Percentiles rank a stretch among this genome's conserved stretches.
These are phyloP conservation scores for Drosophila mauritiana DNA, from an alignment of 1,140 invertebrate genomes.

Conservation along the genomic window DNA sequence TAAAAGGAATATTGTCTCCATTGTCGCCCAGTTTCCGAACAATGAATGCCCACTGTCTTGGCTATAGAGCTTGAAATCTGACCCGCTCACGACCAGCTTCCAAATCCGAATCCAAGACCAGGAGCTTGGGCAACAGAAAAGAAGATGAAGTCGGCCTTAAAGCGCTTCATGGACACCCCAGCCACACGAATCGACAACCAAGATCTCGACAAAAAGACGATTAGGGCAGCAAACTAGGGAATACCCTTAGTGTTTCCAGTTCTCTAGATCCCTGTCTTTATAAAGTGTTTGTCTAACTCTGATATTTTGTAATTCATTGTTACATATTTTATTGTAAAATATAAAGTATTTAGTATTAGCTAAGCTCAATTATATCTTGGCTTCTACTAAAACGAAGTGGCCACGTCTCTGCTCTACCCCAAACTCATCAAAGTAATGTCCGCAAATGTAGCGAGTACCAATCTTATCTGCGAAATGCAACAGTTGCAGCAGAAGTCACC, in stretches of 20 bases:
- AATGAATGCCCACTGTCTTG: constrained; percentile 3
- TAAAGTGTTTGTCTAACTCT: too few relatives aligned
- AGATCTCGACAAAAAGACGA: not conserved
- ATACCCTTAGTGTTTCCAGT: constrained; percentile 2
- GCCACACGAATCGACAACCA: constrained; percentile 27
- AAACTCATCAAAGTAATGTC: not conserved
- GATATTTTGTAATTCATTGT: too few relatives aligned
- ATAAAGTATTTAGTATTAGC: too few relatives aligned
- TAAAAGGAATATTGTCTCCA: constrained; percentile 54
- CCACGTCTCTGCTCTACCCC: too few relatives aligned
- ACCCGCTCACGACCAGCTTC: constrained; percentile 49
- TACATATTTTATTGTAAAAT: too few relatives aligned
- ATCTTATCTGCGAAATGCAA: constrained; percentile 70
- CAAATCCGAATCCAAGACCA: constrained; percentile 22
- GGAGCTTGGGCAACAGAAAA: constrained; percentile 17
- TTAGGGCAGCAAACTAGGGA: not conserved
- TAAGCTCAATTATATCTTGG: too few relatives aligned
- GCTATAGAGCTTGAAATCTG: constrained; percentile 50
- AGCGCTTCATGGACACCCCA: not conserved
- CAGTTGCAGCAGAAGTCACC: constrained; percentile 31
- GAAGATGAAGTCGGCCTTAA: constrained; percentile 9
- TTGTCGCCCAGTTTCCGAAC: constrained; percentile 28
- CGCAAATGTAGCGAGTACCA: constrained; percentile 2
- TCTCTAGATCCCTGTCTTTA: not conserved
- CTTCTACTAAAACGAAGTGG: too few relatives aligned